Conservation (phyloP, 2,113 vertebrate species). For the Carlito syrichta region DNA sequence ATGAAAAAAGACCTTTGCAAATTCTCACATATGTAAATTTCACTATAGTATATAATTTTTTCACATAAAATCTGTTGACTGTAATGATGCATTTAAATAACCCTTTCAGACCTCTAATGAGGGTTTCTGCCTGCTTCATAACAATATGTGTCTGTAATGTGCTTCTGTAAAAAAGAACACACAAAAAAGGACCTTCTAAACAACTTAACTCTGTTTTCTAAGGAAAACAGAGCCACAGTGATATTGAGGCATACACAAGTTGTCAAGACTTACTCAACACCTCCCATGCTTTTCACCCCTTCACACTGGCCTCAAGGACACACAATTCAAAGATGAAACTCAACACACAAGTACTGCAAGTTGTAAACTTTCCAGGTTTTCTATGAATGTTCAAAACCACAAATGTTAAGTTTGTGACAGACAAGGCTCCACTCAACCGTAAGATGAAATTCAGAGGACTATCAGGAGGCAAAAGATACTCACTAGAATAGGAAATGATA, state of each 20-base stretch:
- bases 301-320: background rate
- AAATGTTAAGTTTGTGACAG: background rate
- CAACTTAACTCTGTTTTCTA: no score
- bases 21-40: slow-evolving; percentile 49
- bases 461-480: background rate
- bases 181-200: no score
- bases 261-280: background rate
- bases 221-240: background rate
- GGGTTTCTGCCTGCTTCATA: background rate
- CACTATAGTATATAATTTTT: slow-evolving; percentile 46
- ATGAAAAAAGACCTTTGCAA: slow-evolving; percentile 62
- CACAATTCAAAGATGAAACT: background rate
- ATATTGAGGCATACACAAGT: background rate
- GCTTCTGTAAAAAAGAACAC: no score
- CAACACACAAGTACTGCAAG: background rate
- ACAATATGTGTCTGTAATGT: no score
- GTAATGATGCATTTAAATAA: slow-evolving; percentile 57
- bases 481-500: background rate
- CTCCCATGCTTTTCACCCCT: accelerated
- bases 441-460: background rate
- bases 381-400: background rate
- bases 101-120: slow-evolving; percentile 20
- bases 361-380: background rate
- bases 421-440: background rate
- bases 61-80: slow-evolving; percentile 36